Percentiles rank a stretch among this genome's conserved stretches.
These are phyloP conservation scores for Limosa lapponica DNA, from an alignment of 2,797 vertebrate species.

Conservation along the genomic window DNA sequence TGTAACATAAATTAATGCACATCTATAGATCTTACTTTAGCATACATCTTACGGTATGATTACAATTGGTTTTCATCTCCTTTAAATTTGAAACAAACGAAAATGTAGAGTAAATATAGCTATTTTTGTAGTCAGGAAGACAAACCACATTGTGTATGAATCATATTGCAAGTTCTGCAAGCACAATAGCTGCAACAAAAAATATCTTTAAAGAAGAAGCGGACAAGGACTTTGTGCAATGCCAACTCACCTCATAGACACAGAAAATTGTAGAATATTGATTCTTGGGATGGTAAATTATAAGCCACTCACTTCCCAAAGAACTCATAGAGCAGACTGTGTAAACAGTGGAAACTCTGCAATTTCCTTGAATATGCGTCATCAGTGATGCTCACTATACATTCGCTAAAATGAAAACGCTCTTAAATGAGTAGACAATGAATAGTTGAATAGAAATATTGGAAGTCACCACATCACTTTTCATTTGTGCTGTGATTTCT, in stretches of 20 bases:
- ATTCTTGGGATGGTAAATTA: neutral
- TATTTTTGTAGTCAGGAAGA: neutral
- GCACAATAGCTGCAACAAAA: neutral
- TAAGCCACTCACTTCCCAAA: neutral
- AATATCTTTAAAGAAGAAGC: neutral
- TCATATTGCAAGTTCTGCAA: neutral
- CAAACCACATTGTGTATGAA: neutral
- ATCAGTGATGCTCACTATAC: neutral
- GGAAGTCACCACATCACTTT: neutral
- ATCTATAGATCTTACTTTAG: neutral
- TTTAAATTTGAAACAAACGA: neutral
- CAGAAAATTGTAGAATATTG: neutral
- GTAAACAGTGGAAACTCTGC: neutral
- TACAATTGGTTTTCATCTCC: neutral
- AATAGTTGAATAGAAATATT: neutral
- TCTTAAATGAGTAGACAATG: neutral
- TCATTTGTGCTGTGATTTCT: neutral
- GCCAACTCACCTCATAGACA: neutral
- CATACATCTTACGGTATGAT: neutral
- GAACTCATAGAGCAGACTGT: neutral
- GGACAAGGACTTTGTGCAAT: neutral
- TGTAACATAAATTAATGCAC: neutral
- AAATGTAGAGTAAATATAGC: neutral
- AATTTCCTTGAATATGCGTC: neutral
- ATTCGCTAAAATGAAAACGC: neutral